Conservation (phyloP, 2,797 vertebrate genomes). For the Cossypha polioptera region DNA sequence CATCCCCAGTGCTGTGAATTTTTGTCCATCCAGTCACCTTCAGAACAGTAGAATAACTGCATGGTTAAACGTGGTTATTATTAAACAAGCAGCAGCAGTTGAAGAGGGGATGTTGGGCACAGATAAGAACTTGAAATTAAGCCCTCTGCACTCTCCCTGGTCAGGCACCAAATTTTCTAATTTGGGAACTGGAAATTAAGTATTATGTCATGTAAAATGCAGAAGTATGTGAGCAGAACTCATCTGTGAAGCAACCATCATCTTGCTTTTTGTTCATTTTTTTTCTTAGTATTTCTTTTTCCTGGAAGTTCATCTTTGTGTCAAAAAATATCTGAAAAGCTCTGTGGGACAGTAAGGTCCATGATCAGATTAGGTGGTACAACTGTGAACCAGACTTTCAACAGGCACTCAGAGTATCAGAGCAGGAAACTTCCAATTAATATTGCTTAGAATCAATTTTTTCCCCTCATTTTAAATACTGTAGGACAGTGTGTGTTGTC, state of each 20-base stretch:
- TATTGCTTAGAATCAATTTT: background rate
- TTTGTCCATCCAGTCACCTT: background rate
- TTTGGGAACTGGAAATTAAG: background rate
- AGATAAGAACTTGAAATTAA: background rate
- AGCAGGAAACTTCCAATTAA: background rate
- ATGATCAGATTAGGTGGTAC: background rate
- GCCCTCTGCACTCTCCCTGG: background rate
- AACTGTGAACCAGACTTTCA: background rate
- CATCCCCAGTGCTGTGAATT: background rate
- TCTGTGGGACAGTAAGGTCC: background rate
- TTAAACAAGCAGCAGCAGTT: background rate
- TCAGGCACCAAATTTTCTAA: background rate
- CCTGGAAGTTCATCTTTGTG: background rate
- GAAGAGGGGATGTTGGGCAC: background rate
- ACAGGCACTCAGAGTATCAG: background rate
- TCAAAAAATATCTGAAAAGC: background rate
- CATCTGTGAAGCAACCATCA: background rate
- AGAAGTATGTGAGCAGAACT: background rate
- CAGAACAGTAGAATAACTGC: background rate
- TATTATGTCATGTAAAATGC: background rate
- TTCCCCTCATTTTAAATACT: background rate
- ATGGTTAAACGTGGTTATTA: rapidly evolving
- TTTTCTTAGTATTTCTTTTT: background rate
- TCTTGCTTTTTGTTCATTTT: background rate
- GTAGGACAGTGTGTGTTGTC: background rate